These are phyloP conservation scores for Euleptes europaea DNA, from an alignment of 2,113 vertebrate genomes.

Conservation along the genomic window DNA sequence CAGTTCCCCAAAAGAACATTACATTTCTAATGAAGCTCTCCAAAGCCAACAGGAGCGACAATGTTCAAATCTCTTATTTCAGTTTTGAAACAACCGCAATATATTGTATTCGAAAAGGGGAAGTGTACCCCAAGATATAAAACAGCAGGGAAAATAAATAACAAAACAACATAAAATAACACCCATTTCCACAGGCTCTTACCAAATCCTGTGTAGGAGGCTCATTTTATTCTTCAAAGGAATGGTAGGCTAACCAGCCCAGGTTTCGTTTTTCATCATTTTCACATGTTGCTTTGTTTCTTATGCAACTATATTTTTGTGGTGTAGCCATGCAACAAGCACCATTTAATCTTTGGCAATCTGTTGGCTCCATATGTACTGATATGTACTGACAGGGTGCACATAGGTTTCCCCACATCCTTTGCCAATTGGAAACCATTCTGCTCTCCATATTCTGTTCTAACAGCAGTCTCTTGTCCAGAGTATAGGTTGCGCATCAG, in stretches of 20 bases:
- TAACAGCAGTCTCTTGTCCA: too few species aligned
- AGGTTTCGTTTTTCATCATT: background rate
- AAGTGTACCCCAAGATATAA: background rate
- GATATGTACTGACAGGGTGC: too few species aligned
- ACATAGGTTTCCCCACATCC: too few species aligned
- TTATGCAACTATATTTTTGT: background rate
- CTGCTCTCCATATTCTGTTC: too few species aligned
- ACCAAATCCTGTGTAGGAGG: background rate
- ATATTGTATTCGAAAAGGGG: background rate
- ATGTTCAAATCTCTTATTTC: background rate
- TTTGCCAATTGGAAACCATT: too few species aligned
- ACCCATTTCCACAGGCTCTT: background rate
- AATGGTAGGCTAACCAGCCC: background rate
- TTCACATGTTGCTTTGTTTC: background rate
- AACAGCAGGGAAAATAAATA: background rate
- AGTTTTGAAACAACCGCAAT: background rate
- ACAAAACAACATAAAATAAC: background rate
- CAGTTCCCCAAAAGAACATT: background rate
- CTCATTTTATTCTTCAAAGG: background rate
- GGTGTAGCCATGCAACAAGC: too few species aligned
- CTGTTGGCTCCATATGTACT: too few species aligned
- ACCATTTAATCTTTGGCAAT: too few species aligned
- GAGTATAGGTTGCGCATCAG: too few species aligned
- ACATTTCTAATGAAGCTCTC: constrained; percentile 5
- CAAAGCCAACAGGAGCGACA: background rate